phyloP scores from a whole-genome alignment of 2,797 vertebrate species.

The Erithacus rubecula region DNA sequence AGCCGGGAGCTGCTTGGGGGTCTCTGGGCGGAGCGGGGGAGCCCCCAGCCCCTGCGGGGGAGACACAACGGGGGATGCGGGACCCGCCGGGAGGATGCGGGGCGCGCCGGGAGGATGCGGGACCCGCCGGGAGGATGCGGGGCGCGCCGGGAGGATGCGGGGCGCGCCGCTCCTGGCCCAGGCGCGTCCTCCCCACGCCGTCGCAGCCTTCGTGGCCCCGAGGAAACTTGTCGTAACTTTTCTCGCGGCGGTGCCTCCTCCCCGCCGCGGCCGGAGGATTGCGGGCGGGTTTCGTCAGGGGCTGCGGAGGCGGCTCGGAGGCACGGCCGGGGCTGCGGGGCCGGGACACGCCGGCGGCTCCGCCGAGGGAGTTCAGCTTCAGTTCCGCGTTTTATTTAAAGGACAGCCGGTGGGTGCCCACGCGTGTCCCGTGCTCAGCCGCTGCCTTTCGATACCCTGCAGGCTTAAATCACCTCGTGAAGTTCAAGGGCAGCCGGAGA shows the following conservation, averaged over 20 bases:
- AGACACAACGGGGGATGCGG: not conserved
- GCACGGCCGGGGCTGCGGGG: not conserved
- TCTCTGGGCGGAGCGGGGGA: not conserved
- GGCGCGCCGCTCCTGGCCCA: not conserved
- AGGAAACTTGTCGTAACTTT: not conserved
- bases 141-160: not conserved
- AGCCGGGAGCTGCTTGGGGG: not conserved
- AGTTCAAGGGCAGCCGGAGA: not conserved
- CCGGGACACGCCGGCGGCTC: not conserved
- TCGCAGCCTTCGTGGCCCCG: not conserved
- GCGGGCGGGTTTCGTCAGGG: not conserved
- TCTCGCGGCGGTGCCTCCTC: not conserved
- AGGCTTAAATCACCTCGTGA: not conserved
- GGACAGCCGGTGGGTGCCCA: not conserved
- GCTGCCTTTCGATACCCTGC: not conserved
- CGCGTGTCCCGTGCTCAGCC: not conserved
- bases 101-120: not conserved
- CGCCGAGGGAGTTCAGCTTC: not conserved
- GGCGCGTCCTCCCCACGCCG: not conserved
- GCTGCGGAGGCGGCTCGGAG: not conserved
- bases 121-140: not conserved
- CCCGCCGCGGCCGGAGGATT: not conserved
- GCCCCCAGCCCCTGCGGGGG: not conserved
- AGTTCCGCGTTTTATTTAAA: conserved; percentile 11
- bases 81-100: not conserved